A percentile compares a stretch with the other conserved stretches of the same genome.
Evolutionary conservation across 2,797 vertebrate species (phyloP).

Genomic region (Betta splendens): DNA sequence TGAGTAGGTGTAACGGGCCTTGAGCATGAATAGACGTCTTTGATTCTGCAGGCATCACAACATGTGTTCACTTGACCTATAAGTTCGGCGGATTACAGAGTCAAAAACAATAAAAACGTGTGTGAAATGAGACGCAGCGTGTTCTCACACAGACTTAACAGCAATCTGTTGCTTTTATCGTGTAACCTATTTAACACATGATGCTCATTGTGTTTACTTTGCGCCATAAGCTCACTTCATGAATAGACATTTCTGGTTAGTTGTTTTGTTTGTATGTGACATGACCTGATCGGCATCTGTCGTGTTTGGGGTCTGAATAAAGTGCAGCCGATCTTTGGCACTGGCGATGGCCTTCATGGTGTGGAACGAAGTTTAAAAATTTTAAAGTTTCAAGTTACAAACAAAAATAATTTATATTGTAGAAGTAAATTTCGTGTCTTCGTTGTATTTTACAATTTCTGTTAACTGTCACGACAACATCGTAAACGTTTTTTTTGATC

Average conservation of each 20-base stretch:
- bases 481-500: conserved; percentile 11
- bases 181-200: conserved; percentile 63
- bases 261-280: conserved; percentile 30
- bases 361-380: conserved; percentile 6
- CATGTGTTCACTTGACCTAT: conserved; percentile 71
- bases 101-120: conserved; percentile 67
- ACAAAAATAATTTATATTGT: background rate
- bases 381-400: too few relatives aligned
- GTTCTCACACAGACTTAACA: conserved; percentile 71
- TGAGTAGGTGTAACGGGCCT: background rate
- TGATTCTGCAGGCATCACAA: conserved; percentile 31
- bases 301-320: conserved; percentile 17
- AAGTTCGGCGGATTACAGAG: conserved; percentile 68
- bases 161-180: conserved; percentile 64
- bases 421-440: conserved; percentile 9
- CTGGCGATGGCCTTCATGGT: conserved; percentile 13
- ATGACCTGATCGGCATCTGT: conserved; percentile 49
- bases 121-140: conserved; percentile 62
- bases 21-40: conserved; percentile 6
- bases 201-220: conserved; percentile 33
- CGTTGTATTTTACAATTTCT: conserved; percentile 26
- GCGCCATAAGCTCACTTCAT: conserved; percentile 9
- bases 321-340: conserved; percentile 18
- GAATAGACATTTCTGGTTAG: conserved; percentile 1
- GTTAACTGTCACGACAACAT: too few relatives aligned